Conservation (phyloP, 2,113 vertebrate species). For the Paramormyrops kingsleyae region DNA sequence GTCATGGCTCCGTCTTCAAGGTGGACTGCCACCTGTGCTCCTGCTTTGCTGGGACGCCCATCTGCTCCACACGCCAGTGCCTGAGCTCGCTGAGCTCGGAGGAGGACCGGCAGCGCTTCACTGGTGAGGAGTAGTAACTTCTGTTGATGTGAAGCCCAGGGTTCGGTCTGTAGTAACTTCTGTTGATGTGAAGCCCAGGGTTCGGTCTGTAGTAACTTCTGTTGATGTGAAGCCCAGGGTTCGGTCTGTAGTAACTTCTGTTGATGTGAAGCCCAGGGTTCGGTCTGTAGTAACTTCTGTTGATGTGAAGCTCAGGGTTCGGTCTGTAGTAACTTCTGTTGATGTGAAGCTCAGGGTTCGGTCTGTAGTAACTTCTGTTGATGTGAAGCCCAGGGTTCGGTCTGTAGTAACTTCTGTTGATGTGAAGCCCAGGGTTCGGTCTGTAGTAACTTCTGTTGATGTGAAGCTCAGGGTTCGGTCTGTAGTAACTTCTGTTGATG, state of each 20-base stretch:
- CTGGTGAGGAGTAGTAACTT: slow-evolving; percentile 59
- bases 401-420: neutral
- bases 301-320: neutral
- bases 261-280: neutral
- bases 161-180: neutral
- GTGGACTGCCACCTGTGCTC: slow-evolving; percentile 83
- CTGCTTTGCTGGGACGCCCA: slow-evolving; percentile 80
- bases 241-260: neutral
- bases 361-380: neutral
- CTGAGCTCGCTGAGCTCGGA: slow-evolving; percentile 66
- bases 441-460: neutral
- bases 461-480: neutral
- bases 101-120: slow-evolving; percentile 69
- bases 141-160: neutral
- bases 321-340: neutral
- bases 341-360: neutral
- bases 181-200: neutral
- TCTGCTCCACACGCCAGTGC: slow-evolving; percentile 81
- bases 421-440: neutral
- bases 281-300: neutral
- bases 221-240: neutral
- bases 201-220: neutral
- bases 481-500: neutral
- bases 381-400: neutral
- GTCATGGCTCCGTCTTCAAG: slow-evolving; percentile 76